Base-by-base conservation (phyloP, 2,888 invertebrate species). In the Cetonia aurata region DNA sequence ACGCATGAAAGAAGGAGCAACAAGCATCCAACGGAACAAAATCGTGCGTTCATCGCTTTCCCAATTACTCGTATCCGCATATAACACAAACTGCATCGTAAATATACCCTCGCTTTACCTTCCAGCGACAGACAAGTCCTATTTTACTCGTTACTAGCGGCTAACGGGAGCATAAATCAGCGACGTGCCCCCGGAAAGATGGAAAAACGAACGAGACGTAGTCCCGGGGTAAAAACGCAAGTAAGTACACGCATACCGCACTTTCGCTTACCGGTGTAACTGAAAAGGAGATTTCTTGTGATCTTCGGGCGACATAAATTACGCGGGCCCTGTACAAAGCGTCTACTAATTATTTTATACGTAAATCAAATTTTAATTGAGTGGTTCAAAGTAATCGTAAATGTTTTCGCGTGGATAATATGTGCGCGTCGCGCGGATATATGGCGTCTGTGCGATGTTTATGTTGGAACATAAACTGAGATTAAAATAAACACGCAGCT, bases 321-420 rank as follows among this genome's bases (percentile, higher is more conserved):
- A 80, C 73, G 62, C 73, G 71, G 67, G 72, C 74, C 77, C 73
- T 25, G 59, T 77, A 80, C 81, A 78, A 78, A 79, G 78, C 77
- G 75, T 74, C 74, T 77, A 79, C 80, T 80, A 80, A 81, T 82
- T 80, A 81, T 80, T 80, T 76, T 76, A 73, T 74, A 75, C 81
- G 80, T 82, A 82, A 79, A 78, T 82, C 81, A 82, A 71, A 74
- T 73, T 79, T 79, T 80, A 80, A 80, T 80, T 80, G 79, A 80
- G 78, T 75, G 77, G 78, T 76, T 69, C 72, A 53, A 68, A 60
- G 72, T 66, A 77, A 75, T 79, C 79, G 75, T 80, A 80, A 81
- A 80, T 75, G 80, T 77, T 78, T 67, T 68, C 72, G 68, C 67
- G 59, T 56, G 62, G 55, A 60, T 48, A 60, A 60, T 60, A n/a